These are phyloP conservation scores for Bryconaethiops microstoma DNA, from an alignment of 2,797 vertebrate genomes.

Conservation along the genomic window DNA sequence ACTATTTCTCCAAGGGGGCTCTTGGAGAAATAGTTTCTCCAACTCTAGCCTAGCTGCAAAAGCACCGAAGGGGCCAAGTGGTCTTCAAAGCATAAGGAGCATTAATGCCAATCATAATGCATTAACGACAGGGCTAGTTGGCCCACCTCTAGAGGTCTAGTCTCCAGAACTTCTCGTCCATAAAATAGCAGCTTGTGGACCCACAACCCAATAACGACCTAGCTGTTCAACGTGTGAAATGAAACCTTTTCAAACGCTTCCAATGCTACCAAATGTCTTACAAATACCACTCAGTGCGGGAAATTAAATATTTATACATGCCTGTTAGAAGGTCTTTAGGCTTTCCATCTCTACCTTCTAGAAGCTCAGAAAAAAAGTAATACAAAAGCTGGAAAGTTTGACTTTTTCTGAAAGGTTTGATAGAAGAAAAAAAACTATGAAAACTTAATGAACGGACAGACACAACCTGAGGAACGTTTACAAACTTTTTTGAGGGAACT, in stretches of 20 bases:
- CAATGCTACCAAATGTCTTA: constrained; percentile 25
- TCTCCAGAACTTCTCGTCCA: constrained; percentile 44
- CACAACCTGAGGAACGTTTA: background rate
- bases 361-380: background rate
- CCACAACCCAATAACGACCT: constrained; percentile 29
- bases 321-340: constrained; percentile 33
- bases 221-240: constrained; percentile 24
- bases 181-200: constrained; percentile 45
- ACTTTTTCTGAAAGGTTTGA: background rate
- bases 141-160: constrained; percentile 47
- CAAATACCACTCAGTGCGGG: constrained; percentile 29
- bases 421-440: background rate
- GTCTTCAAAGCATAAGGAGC: constrained; percentile 44
- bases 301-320: constrained; percentile 42
- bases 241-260: constrained; percentile 30
- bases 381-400: background rate
- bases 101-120: constrained; percentile 52
- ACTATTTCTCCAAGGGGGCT: constrained; percentile 19
- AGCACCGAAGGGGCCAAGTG: background rate
- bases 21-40: no score
- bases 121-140: constrained; percentile 42
- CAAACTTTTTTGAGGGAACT: background rate
- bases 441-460: background rate
- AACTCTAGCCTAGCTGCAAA: no score
- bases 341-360: constrained; percentile 4